Evolutionary conservation across 1,140 invertebrate genomes (phyloP).

Genomic region (Zaprionus nigranus): DNA sequence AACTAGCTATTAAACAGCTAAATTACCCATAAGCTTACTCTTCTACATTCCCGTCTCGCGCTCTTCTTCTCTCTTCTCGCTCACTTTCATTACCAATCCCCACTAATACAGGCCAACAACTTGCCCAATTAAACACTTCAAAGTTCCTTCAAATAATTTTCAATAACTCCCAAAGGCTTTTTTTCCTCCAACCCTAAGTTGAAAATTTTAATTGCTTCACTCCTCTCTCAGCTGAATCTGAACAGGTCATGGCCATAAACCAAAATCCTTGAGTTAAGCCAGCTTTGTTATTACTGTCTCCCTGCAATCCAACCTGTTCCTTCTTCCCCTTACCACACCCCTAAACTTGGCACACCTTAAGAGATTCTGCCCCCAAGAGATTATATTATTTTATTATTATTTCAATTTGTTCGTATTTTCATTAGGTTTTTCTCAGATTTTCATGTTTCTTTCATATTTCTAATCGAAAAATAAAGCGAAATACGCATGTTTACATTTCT

Average conservation of each 20-base stretch:
- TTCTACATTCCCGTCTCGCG: background rate
- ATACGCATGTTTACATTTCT: background rate
- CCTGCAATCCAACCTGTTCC: background rate
- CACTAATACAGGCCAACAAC: background rate
- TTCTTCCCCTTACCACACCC: background rate
- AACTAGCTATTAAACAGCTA: background rate
- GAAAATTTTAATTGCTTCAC: background rate
- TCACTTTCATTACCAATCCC: background rate
- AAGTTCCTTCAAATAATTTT: conserved; percentile 2
- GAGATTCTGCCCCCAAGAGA: background rate
- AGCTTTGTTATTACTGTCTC: background rate
- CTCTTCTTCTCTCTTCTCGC: background rate
- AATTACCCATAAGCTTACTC: background rate
- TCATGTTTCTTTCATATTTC: conserved; percentile 2
- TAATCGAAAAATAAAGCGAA: conserved; percentile 2
- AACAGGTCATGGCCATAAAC: background rate
- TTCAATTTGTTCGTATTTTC: conserved; percentile 1
- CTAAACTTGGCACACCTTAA: background rate
- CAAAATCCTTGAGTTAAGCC: conserved; percentile 1
- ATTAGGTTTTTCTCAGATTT: conserved; percentile 5
- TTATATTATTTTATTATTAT: conserved; percentile 14
- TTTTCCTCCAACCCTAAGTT: background rate
- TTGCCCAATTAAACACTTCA: conserved; percentile 11
- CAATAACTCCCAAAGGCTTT: conserved; percentile 3
- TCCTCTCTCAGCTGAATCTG: background rate